Conservation (phyloP, 2,888 invertebrate species). For the Apocheima hispidaria region DNA sequence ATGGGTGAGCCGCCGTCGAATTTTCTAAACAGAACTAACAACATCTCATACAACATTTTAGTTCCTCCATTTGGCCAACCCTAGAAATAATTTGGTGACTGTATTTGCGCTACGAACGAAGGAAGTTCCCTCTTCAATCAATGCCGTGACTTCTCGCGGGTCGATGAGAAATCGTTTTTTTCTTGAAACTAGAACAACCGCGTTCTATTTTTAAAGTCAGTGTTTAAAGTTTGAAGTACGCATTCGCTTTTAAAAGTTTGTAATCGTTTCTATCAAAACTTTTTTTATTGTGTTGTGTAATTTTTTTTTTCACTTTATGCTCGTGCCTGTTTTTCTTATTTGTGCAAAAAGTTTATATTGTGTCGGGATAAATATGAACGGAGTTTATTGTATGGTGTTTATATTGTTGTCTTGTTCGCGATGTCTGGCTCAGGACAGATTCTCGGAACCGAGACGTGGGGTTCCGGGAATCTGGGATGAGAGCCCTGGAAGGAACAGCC, state of each 20-base stretch:
- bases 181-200: constrained; percentile 13
- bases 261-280: constrained; percentile 6
- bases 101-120: constrained; percentile 13
- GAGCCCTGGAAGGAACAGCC: constrained; percentile 5
- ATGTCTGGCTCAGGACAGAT: constrained; percentile 20
- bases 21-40: background rate
- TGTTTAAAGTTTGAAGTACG: background rate
- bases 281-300: constrained; percentile 14
- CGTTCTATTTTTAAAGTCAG: constrained; percentile 20
- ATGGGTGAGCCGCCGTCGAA: background rate
- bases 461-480: constrained; percentile 26
- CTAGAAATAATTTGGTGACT: background rate
- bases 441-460: constrained; percentile 9
- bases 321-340: constrained; percentile 4
- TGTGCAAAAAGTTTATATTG: constrained; percentile 3
- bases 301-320: background rate
- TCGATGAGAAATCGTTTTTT: constrained; percentile 23
- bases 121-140: constrained; percentile 23
- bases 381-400: constrained; percentile 18
- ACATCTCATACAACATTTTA: background rate
- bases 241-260: constrained; percentile 7
- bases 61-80: background rate
- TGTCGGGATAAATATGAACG: constrained; percentile 18
- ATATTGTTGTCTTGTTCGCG: constrained; percentile 7
- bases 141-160: constrained; percentile 28